Evolutionary conservation across 2,797 vertebrate species (phyloP).

Genomic region (Distichodus sexfasciatus): DNA sequence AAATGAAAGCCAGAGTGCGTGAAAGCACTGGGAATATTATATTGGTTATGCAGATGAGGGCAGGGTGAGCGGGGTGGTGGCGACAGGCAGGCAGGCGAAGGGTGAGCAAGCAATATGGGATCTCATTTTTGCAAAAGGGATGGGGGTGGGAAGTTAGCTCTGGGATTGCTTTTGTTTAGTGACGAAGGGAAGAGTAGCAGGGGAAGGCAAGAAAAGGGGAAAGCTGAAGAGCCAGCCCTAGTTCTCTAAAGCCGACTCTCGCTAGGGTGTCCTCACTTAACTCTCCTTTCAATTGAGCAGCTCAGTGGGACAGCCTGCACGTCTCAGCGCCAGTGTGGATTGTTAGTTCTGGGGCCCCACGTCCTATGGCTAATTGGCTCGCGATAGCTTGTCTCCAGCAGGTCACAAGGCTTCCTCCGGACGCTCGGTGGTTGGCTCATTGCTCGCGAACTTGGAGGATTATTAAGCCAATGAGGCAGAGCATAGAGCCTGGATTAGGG

Average conservation of each 20-base stretch:
- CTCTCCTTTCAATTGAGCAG: neutral
- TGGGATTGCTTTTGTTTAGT: slow-evolving; percentile 34
- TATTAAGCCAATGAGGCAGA: slow-evolving; percentile 46
- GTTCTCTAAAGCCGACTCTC: neutral
- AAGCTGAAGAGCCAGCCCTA: slow-evolving; percentile 2
- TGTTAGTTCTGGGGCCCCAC: slow-evolving; percentile 28
- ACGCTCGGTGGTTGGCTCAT: slow-evolving; percentile 58
- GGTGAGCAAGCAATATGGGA: slow-evolving; percentile 19
- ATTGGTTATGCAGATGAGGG: slow-evolving; percentile 49
- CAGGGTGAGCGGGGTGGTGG: neutral
- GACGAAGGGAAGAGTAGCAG: neutral
- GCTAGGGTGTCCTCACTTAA: neutral
- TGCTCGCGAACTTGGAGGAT: slow-evolving; percentile 46
- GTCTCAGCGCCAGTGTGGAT: neutral
- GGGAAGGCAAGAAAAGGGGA: slow-evolving; percentile 6
- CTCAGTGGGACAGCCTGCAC: neutral
- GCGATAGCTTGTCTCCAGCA: slow-evolving; percentile 60
- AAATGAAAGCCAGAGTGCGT: slow-evolving; percentile 34
- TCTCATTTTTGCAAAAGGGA: too few relatives aligned
- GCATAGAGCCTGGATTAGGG: slow-evolving; percentile 22
- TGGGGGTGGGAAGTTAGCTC: slow-evolving; percentile 15
- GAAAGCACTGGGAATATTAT: slow-evolving; percentile 36
- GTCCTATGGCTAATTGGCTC: slow-evolving; percentile 60
- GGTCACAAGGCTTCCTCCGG: slow-evolving; percentile 56
- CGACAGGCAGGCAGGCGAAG: neutral